Base-by-base conservation (phyloP, 2,888 invertebrate genomes). In the Amblyteles armatorius region DNA sequence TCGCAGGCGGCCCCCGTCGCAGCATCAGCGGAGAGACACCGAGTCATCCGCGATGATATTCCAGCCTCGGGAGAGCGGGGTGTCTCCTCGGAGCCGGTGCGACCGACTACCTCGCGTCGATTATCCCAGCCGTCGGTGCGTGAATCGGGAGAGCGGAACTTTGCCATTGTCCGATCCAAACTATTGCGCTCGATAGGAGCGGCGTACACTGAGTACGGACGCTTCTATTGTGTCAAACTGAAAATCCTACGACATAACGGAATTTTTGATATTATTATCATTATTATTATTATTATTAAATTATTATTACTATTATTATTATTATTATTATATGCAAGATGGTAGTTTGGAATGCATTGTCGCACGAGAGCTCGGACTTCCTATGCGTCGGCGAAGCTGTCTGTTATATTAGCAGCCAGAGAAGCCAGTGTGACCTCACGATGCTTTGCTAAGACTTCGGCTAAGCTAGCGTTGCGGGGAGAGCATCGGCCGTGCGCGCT, bases 391-490 rank as follows among this genome's bases (percentile, higher is more conserved):
- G 52, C 1, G 52, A 57, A 4, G 26, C 22, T 22, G 57, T 57
- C 57, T 26, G 57, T 26, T 52, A 72, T 40, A 57, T 33, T 52
- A 55, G 83, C 77, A 55, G 84, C 77, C 52, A 88, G 88, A 84
- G 89, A 89, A 89, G 89, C 89, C 89, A 73, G 79, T 88, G 87
- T 87, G 88, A 89, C 88, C 88, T 88, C 86, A 79, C 85, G 84
- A 52, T 57, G 81, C 88, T 88, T 88, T 89, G 88, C 88, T 88
- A 89, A 88, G 88, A 88, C 89, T 89, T 88, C 89, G 87, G 86
- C 86, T 86, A 86, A 87, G 88, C 88, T 87, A 84, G 82, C 86
- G 86, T 88, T 84, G 44, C 68, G 78, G 77, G 50, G 26, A 72
- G 60, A 71, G 60, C 69, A 33, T 22, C 69, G 16, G 60, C 44